These are phyloP conservation scores for Corvus hawaiiensis DNA, from an alignment of 2,113 vertebrate genomes.

Conservation along the genomic window DNA sequence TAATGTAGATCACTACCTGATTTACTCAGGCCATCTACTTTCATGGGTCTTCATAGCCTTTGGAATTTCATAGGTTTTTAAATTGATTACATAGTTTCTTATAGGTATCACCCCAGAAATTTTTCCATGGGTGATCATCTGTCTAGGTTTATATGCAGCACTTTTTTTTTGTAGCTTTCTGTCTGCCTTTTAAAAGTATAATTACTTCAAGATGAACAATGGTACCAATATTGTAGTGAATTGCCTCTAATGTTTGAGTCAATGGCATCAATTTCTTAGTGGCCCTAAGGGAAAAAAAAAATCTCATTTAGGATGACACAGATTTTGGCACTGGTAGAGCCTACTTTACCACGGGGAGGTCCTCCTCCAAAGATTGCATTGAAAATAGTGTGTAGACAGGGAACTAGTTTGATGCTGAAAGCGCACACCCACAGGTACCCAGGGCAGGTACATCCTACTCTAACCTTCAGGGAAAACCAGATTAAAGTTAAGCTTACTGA, in stretches of 20 bases:
- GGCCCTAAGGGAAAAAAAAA: background rate
- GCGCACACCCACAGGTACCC: background rate
- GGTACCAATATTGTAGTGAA: background rate
- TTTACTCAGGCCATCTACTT: background rate
- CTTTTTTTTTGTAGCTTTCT: background rate
- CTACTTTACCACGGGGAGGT: rapidly evolving
- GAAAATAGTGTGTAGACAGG: background rate
- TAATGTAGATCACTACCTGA: background rate
- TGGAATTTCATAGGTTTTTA: background rate
- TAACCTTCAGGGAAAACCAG: background rate
- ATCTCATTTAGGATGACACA: background rate
- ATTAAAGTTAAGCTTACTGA: background rate
- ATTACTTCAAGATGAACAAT: background rate
- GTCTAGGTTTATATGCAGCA: background rate
- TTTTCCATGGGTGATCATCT: background rate
- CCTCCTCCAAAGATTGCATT: background rate
- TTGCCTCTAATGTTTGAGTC: background rate
- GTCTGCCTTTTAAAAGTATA: background rate
- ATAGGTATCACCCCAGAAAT: background rate
- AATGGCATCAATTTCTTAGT: background rate
- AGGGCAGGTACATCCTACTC: background rate
- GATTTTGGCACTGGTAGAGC: background rate
- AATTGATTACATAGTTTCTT: background rate
- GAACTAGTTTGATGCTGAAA: background rate
- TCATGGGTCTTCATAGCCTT: background rate